Evolutionary conservation across 1,140 invertebrate species (phyloP), one percentile per base, ranked within the genome.

Genomic region (Ptiloglossa arizonensis): DNA sequence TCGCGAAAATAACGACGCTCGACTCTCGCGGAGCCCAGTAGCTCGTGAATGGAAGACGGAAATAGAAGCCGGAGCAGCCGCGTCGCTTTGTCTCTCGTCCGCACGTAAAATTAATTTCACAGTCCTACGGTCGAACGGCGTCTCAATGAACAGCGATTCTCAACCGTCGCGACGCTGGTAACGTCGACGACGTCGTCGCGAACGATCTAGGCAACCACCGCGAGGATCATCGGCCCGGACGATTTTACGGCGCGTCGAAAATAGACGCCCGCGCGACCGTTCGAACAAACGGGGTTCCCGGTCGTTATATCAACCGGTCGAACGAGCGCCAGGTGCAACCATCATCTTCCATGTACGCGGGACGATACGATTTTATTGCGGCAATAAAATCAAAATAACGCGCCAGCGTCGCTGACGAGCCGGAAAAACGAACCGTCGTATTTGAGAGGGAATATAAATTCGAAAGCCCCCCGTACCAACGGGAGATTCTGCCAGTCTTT

Each of bases 331-430:
- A 83, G 75, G 82, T 82, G 82, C 80, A 5, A 56, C 41, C 62
- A 68, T 74, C 75, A 72, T 82, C 75, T 74, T 82, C 48, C 52
- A 35, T 77, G 27, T 66, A 38, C 27, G 60, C 35, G 17, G 44
- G 19, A 59, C 70, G 48, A 71, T 74, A 63, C 50, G 46, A 62
- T 67, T 84, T 84, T 74, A 72, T 84, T 66, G 52, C 66, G 22
- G 54, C 29, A 75, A 83, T 85, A 75, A 83, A 75, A 77, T 76
- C 57, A 60, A 46, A 74, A 79, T 83, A 82, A 83, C 59, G 59
- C 63, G 62, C 54, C 38, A 8, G 0, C 38, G 15, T 3, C n/a
- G 27, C n/a, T 66, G 44, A 74, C 64, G 52, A 52, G 41, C 22
- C n/a, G 48, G 69, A 19, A 44, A 59, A 67, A 73, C 59, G 60